phyloP scores from a whole-genome alignment of 2,888 invertebrate species.

The Hirtodrosophila alboralis region DNA sequence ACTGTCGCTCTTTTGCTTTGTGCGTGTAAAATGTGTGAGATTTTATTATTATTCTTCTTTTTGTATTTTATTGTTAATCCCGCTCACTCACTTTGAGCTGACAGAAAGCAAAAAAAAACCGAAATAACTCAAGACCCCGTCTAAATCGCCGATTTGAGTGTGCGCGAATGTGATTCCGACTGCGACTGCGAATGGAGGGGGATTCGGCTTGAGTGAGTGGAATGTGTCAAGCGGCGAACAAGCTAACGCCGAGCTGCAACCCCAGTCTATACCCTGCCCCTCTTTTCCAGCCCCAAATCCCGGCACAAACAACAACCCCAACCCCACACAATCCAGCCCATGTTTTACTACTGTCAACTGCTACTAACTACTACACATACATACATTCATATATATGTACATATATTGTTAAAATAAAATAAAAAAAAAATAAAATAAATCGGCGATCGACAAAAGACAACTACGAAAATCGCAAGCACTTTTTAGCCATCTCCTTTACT shows the following conservation, averaged over 20 bases:
- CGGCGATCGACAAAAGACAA: conserved; percentile 67
- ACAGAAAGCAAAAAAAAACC: conserved; percentile 2
- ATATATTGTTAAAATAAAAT: conserved; percentile 23
- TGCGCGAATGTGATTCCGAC: conserved; percentile 41
- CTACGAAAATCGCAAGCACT: conserved; percentile 62
- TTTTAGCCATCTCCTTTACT: conserved; percentile 42
- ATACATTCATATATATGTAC: too few relatives aligned
- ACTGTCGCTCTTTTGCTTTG: conserved; percentile 13
- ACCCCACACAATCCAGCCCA: conserved; percentile 5
- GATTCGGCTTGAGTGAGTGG: conserved; percentile 49
- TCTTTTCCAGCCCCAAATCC: conserved; percentile 3
- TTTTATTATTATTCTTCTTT: conserved; percentile 11
- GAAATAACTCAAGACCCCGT: conserved; percentile 34
- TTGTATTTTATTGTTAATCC: conserved; percentile 39
- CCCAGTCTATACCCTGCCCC: conserved; percentile 8
- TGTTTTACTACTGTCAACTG: conserved; percentile 25
- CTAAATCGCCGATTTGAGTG: conserved; percentile 24
- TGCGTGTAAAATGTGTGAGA: conserved; percentile 25
- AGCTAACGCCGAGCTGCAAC: conserved; percentile 23
- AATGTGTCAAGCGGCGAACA: conserved; percentile 45
- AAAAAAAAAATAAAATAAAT: conserved; percentile 39
- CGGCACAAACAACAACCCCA: background rate
- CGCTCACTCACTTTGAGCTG: conserved; percentile 47
- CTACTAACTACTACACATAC: conserved; percentile 52
- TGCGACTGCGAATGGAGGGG: conserved; percentile 21